Evolutionary conservation across 1,140 invertebrate species (phyloP), one percentile per base, ranked within the genome.

Genomic region (Aleiodes sp.): DNA sequence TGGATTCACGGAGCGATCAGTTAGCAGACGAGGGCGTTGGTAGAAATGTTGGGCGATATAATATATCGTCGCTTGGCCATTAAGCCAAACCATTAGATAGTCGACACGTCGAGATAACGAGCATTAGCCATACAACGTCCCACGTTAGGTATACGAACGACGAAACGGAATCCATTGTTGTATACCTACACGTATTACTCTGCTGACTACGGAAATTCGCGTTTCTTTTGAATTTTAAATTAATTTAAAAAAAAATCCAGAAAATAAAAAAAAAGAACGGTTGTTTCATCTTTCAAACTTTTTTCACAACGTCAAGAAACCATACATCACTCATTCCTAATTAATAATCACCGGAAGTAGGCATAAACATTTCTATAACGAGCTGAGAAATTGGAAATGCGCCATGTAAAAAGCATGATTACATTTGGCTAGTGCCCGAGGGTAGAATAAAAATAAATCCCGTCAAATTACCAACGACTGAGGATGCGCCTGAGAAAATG

Each of bases 21-120:
- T 43, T 41, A 46, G 12, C n/a, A 24, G 62, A 65, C 29, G 46
- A 57, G 74, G 73, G 77, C 78, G 77, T 79, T 80, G 78, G 82
- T 56, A 82, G 82, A 83, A 85, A 82, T 79, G 24, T 6, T 56
- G 78, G 79, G 81, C 81, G 78, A 84, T 86, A 82, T 84, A 85
- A 56, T 56, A 56, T 56, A 56, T 85, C 78, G 82, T 79, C 76
- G 78, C 76, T 68, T 72, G 74, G 76, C 84, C 84, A 85, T 86
- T 86, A 85, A 78, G 74, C 71, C 74, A 77, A 81, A 78, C 82
- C 84, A 85, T 86, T 85, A 85, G 84, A 85, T 83, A 85, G 84
- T 84, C 80, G 82, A 84, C 82, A 82, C 80, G 78, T 83, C 78
- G 82, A 83, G 84, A 85, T 86, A 86, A 85, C 83, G 84, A 85